Percentiles rank a stretch among this genome's conserved stretches.
phyloP scores from a whole-genome alignment of 2,888 invertebrate genomes.

The Glaucopsyche alexis region DNA sequence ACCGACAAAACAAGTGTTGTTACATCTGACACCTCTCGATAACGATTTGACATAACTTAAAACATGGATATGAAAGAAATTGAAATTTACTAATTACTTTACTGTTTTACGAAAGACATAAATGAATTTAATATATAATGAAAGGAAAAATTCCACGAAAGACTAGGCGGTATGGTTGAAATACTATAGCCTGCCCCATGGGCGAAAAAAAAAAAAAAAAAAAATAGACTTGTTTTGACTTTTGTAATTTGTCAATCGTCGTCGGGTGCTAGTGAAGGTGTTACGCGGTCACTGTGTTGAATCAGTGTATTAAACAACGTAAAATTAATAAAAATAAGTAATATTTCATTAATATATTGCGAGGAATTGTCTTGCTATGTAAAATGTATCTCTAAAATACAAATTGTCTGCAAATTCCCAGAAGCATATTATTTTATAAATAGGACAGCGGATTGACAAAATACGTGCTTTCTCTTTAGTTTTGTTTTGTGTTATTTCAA shows the following conservation, averaged over 20 bases:
- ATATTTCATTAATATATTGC: neutral
- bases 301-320: neutral
- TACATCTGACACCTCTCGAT: too few relatives aligned
- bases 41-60: too few relatives aligned
- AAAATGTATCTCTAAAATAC: neutral
- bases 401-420: neutral
- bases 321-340: neutral
- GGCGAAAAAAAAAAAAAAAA: too few relatives aligned
- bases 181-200: too few relatives aligned
- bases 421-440: neutral
- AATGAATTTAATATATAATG: too few relatives aligned
- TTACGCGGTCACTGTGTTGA: neutral
- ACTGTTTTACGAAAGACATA: too few relatives aligned
- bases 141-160: too few relatives aligned
- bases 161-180: too few relatives aligned
- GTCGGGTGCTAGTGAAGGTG: neutral
- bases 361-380: neutral
- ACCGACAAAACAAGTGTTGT: too few relatives aligned
- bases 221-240: too few relatives aligned
- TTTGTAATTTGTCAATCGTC: neutral
- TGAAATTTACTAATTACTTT: too few relatives aligned
- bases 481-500: neutral
- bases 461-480: constrained; percentile 12
- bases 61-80: too few relatives aligned
- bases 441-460: constrained; percentile 8